Base-by-base conservation (phyloP, 2,888 invertebrate genomes). In the Hymenopus coronatus region DNA sequence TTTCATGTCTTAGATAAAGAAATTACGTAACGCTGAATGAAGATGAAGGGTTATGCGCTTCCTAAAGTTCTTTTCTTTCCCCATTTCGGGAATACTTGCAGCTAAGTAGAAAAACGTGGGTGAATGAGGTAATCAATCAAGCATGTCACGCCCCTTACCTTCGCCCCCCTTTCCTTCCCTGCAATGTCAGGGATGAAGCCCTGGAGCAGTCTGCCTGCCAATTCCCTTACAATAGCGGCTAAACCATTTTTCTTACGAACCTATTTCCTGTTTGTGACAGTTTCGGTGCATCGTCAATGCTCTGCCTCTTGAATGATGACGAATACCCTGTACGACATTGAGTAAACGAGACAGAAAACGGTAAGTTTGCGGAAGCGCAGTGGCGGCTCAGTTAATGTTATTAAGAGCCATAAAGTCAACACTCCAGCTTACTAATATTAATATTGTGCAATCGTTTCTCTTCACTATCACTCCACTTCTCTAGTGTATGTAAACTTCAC, bases 211-310 rank as follows among this genome's bases (percentile, higher is more conserved):
- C 15, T 9, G 87, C 27, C 87, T 87, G 87, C 82, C 87, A 33
- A 87, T 82, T 87, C 87, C 33, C n/a, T 40, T 27, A 87, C 82
- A 87, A 87, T 87, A 87, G 87, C 82, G 30, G 25, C 88, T 84
- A 82, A 84, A 89, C 88, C 89, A 90, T 90, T 90, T 90, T 90
- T 90, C 90, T 90, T 90, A 85, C 70, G 84, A 85, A 83, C 85
- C 89, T 90, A 90, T 90, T 90, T 89, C 90, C 90, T 90, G 90
- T 89, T 85, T 84, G 90, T 90, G 90, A 90, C 90, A 90, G 90
- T 90, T 90, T 88, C 33, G 88, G 88, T 89, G 86, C 84, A 87
- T 87, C 89, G 89, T 86, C 83, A 89, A 83, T 88, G 89, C 82
- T 81, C 70, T 81, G 86, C 28, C 86, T 28, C 86, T 87, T 87